These are phyloP conservation scores for Ylistrum balloti DNA, from an alignment of 1,140 invertebrate species.

Conservation along the genomic window DNA sequence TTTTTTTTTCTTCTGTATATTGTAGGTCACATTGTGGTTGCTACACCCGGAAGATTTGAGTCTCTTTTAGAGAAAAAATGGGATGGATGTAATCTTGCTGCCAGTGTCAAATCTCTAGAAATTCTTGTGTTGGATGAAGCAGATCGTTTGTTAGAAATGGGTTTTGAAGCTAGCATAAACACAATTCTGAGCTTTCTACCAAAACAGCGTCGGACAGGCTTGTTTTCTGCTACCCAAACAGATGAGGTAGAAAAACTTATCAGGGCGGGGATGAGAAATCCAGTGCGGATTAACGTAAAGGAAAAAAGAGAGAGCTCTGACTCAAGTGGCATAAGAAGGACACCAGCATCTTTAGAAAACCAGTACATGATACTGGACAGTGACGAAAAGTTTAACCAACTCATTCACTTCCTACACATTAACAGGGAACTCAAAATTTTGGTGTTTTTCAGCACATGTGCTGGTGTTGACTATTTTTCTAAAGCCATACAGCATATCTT, in stretches of 20 bases:
- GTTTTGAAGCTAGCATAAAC: constrained; percentile 94
- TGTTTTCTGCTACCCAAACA: constrained; percentile 99
- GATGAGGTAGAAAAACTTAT: constrained; percentile 96
- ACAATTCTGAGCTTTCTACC: constrained; percentile 96
- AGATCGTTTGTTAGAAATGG: constrained; percentile 95
- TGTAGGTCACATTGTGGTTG: constrained; percentile 91
- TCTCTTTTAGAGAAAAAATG: constrained; percentile 90
- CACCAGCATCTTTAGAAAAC: constrained; percentile 92
- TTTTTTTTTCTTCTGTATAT: constrained; percentile 58
- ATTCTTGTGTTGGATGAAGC: constrained; percentile 98
- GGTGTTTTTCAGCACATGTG: constrained; percentile 97
- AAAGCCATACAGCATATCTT: constrained; percentile 85
- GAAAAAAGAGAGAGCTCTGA: constrained; percentile 86
- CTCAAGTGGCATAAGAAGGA: constrained; percentile 84
- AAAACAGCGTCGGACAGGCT: constrained; percentile 95
- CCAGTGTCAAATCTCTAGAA: constrained; percentile 90
- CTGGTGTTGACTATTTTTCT: constrained; percentile 97
- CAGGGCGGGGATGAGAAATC: constrained; percentile 96
- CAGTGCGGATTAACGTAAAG: constrained; percentile 94
- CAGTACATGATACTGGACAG: constrained; percentile 91
- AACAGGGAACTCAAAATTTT: constrained; percentile 90
- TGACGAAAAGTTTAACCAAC: constrained; percentile 89
- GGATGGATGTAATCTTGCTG: constrained; percentile 85
- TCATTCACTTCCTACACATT: constrained; percentile 89
- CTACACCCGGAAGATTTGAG: constrained; percentile 95